phyloP scores from a whole-genome alignment of 1,140 invertebrate species.

The Leptinotarsa texana region DNA sequence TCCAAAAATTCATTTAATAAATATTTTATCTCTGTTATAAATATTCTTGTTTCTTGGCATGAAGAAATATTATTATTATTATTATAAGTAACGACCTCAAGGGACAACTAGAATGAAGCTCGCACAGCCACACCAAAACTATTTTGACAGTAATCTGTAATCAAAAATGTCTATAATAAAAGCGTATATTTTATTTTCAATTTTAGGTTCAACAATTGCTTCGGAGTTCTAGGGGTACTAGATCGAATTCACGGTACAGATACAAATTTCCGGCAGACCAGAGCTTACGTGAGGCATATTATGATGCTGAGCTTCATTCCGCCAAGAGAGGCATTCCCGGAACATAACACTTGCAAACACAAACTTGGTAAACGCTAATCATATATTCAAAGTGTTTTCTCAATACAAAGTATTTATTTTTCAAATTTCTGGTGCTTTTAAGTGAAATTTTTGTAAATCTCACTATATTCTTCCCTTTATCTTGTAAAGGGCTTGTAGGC shows the following conservation, averaged over 20 bases:
- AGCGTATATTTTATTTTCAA: conserved; percentile 10
- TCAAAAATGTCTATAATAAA: not conserved
- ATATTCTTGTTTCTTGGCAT: too few species aligned
- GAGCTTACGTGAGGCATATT: conserved; percentile 74
- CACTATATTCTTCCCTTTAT: too few species aligned
- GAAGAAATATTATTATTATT: too few species aligned
- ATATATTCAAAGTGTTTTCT: not conserved
- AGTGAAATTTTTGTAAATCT: too few species aligned
- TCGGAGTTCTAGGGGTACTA: conserved; percentile 80
- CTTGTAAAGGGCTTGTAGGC: too few species aligned
- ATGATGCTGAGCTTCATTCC: conserved; percentile 82
- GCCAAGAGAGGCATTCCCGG: conserved; percentile 74
- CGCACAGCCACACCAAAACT: too few species aligned
- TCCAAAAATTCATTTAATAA: too few species aligned
- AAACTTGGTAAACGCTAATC: conserved; percentile 46
- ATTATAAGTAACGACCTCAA: too few species aligned
- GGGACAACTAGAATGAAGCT: too few species aligned
- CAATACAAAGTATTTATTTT: too few species aligned
- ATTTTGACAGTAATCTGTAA: not conserved
- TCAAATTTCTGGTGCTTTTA: too few species aligned
- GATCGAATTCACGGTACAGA: conserved; percentile 88
- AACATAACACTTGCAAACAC: conserved; percentile 60
- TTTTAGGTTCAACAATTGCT: conserved; percentile 82
- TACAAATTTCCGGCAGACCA: conserved; percentile 72
- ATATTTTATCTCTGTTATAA: too few species aligned